Percentiles rank a stretch among this genome's conserved stretches.
Conservation (phyloP, 2,888 invertebrate genomes). For the Lepidocyrtinus sp. region DNA sequence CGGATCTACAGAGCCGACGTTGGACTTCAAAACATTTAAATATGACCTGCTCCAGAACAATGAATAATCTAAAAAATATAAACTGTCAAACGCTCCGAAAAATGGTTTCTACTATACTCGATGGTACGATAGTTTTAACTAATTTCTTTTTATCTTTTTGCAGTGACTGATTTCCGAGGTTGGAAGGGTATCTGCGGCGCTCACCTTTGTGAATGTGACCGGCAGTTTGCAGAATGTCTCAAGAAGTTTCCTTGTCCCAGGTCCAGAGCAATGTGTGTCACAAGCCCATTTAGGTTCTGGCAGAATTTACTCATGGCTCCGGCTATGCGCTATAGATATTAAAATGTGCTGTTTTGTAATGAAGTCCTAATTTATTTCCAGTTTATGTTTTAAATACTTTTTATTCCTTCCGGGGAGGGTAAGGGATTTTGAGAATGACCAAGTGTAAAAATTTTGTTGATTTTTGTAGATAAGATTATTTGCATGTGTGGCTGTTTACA, state of each 20-base stretch:
- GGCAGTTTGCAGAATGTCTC: conserved; percentile 85
- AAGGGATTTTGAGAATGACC: not conserved
- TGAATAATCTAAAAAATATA: no score
- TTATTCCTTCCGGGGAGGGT: not conserved
- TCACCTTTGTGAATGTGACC: conserved; percentile 87
- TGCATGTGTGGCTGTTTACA: no score
- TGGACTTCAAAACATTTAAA: not conserved
- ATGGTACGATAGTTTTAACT: not conserved
- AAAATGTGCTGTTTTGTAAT: conserved; percentile 17
- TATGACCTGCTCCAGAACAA: not conserved
- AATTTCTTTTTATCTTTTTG: conserved; percentile 29
- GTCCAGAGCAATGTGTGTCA: conserved; percentile 80
- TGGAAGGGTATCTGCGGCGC: conserved; percentile 80
- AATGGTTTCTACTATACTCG: no score
- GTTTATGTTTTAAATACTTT: no score
- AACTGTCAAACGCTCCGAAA: no score
- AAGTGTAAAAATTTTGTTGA: not conserved
- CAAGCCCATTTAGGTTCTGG: conserved; percentile 79
- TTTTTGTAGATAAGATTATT: no score
- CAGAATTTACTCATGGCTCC: conserved; percentile 69
- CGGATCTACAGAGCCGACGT: not conserved
- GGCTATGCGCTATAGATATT: conserved; percentile 47
- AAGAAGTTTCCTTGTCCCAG: conserved; percentile 82
- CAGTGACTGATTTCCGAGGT: conserved; percentile 75
- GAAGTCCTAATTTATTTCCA: not conserved